Conservation (phyloP, 2,113 vertebrate genomes). For the Notarius lentiginosus region DNA sequence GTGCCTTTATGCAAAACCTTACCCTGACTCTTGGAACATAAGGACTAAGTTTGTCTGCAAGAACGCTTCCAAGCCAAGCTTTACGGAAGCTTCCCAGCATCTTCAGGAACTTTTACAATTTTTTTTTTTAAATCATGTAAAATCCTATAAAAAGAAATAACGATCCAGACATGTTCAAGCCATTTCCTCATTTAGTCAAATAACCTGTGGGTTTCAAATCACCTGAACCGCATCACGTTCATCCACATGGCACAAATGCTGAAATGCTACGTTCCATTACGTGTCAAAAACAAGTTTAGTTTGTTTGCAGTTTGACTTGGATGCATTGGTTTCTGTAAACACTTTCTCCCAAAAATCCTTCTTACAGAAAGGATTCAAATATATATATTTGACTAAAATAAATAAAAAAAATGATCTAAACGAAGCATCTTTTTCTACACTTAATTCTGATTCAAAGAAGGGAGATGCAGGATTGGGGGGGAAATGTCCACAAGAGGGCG, state of each 20-base stretch:
- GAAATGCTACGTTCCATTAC: conserved; percentile 62
- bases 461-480: neutral
- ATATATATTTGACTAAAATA: conserved; percentile 81
- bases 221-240: conserved; percentile 54
- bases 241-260: conserved; percentile 65
- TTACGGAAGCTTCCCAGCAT: conserved; percentile 52
- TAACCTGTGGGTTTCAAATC: conserved; percentile 52
- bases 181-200: conserved; percentile 41
- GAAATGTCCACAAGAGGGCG: conserved; percentile 45
- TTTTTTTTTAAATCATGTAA: conserved; percentile 50
- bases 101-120: conserved; percentile 57
- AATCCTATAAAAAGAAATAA: conserved; percentile 44
- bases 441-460: neutral
- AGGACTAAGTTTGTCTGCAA: conserved; percentile 58
- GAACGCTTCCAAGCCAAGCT: conserved; percentile 62
- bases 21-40: conserved; percentile 60
- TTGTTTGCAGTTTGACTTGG: conserved; percentile 68
- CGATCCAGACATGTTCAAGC: conserved; percentile 24
- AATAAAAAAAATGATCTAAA: conserved; percentile 72
- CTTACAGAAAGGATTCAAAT: conserved; percentile 67
- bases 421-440: conserved; percentile 28
- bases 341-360: conserved; percentile 73
- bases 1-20: conserved; percentile 77
- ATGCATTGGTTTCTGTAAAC: conserved; percentile 73
- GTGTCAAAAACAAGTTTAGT: conserved; percentile 59